Conservation (phyloP, 2,888 invertebrate species). For the Cheilosia vulpina region DNA sequence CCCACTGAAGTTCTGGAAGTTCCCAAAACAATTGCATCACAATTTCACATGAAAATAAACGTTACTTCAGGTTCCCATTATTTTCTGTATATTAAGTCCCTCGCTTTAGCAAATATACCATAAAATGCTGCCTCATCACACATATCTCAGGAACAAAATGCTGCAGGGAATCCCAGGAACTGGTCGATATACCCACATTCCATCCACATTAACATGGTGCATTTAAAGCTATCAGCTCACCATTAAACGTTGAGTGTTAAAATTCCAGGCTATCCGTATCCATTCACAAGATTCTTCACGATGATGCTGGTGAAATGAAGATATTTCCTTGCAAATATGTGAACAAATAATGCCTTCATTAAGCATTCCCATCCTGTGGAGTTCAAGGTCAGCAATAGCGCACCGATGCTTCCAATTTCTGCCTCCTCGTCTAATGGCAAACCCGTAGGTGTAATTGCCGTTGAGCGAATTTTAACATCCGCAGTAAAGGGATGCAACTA, state of each 20-base stretch:
- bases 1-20: no score
- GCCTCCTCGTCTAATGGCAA: neutral
- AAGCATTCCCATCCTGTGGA: constrained; percentile 7
- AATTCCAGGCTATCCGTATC: constrained; percentile 1
- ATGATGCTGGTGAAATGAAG: neutral
- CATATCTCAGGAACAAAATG: constrained; percentile 1
- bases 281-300: neutral
- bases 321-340: neutral
- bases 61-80: neutral
- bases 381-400: constrained; percentile 13
- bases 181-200: neutral
- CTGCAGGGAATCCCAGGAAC: constrained; percentile 5
- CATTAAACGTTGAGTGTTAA: constrained; percentile 9
- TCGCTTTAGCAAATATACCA: neutral
- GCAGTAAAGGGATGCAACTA: no score
- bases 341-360: constrained; percentile 2
- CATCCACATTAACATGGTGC: constrained; percentile 2
- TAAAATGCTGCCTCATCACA: neutral
- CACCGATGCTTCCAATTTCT: no score
- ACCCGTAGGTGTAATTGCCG: no score
- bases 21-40: neutral
- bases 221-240: constrained; percentile 32
- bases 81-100: neutral
- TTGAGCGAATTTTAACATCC: no score
- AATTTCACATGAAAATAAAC: neutral